Evolutionary conservation across 2,888 invertebrate species (phyloP), one percentile per base, ranked within the genome.

Genomic region (Stramonita haemastoma): DNA sequence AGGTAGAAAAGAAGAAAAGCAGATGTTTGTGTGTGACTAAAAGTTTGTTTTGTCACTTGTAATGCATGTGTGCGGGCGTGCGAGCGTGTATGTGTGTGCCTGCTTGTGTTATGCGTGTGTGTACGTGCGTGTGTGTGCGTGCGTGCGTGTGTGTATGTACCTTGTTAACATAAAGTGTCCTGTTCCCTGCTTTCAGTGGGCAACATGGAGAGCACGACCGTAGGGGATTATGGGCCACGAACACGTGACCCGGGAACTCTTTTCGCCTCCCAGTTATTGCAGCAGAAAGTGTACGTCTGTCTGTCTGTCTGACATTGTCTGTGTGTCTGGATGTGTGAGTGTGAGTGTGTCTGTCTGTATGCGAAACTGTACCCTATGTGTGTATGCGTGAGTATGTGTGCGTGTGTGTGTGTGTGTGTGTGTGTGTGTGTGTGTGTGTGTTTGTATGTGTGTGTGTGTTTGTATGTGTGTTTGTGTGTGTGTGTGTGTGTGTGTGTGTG

Each of bases 151-250:
- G 46, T 46, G 46, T 46, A 8, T 46, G 46, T 46, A n/a, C 46
- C 46, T 70, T 70, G 70, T 11, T 26, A 26, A 70, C 6, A 70
- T 2, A 46, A 46, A 46, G 46, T 36, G 81, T 36, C 19, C 22
- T 81, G 29, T 32, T 8, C 0, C 17, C 32, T 36, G 34, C 1
- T 83, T 73, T 19, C 92, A 94, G 94, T 90, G 89, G 93, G 93
- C n/a, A 91, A 92, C 81, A 93, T 93, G 81, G 88, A 92, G 81
- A 92, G 93, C 13, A 93, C 93, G 0, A 92, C 91, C 19, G 92
- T 92, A 86, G 91, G 91, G 70, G 94, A 93, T 85, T 94, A 91
- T 84, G 94, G 94, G 6, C 94, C 94, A 0, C 81, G 94, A 60
- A 94, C 94, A 15, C 90, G 92, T 32, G 92, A 94, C 0, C 93